Percentiles rank a stretch among this genome's conserved stretches.
Evolutionary conservation across 2,888 invertebrate species (phyloP).

Genomic region (Limulus polyphemus): DNA sequence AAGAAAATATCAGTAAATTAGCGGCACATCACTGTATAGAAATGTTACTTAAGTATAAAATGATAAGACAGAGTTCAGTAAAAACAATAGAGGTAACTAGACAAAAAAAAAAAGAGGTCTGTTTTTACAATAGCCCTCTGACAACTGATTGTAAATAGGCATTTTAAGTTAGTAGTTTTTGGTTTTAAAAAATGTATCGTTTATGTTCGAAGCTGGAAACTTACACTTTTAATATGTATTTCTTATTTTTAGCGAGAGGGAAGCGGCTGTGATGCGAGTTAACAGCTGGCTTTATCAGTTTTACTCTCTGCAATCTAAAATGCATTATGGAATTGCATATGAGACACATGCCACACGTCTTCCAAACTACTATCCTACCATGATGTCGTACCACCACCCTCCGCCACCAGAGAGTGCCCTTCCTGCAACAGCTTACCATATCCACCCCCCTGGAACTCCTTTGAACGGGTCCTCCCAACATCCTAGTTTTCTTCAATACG

Average conservation of each 20-base stretch:
- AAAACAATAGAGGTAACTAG: too few species aligned
- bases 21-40: too few species aligned
- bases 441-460: slow-evolving; percentile 2
- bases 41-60: too few species aligned
- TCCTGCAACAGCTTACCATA: slow-evolving; percentile 2
- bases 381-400: slow-evolving; percentile 14
- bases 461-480: slow-evolving; percentile 2
- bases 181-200: too few species aligned
- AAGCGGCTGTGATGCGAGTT: slow-evolving; percentile 83
- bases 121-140: too few species aligned
- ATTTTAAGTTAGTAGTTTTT: too few species aligned
- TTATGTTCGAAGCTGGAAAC: too few species aligned
- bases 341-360: slow-evolving; percentile 26
- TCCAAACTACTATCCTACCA: slow-evolving; percentile 25
- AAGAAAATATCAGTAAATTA: too few species aligned
- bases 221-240: not conserved
- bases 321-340: slow-evolving; percentile 69
- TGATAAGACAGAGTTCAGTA: too few species aligned
- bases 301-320: slow-evolving; percentile 80
- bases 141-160: too few species aligned
- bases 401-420: slow-evolving; percentile 13
- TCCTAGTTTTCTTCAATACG: not conserved
- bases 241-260: slow-evolving; percentile 59
- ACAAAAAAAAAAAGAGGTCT: too few species aligned
- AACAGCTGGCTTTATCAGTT: slow-evolving; percentile 93